These are phyloP conservation scores for Pogona vitticeps DNA, from an alignment of 2,113 vertebrate genomes.

Conservation along the genomic window DNA sequence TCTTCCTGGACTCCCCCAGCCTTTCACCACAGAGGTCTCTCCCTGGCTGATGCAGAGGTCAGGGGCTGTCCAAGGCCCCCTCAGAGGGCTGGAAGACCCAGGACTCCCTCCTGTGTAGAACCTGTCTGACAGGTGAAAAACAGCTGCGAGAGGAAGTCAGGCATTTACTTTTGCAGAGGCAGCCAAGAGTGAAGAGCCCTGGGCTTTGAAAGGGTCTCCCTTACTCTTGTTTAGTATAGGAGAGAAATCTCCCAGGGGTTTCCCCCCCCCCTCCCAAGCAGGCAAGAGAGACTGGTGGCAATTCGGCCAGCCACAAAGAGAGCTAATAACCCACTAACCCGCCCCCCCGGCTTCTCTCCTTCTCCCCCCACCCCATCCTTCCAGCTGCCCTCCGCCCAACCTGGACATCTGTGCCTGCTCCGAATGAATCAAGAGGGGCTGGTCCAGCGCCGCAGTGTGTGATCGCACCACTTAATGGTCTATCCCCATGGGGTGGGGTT, in stretches of 20 bases:
- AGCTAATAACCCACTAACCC: not conserved
- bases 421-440: not conserved
- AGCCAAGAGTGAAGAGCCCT: not conserved
- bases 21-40: not conserved
- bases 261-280: not conserved
- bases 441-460: not conserved
- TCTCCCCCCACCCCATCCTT: no score
- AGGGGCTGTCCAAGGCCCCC: not conserved
- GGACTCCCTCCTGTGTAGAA: no score
- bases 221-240: not conserved
- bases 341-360: not conserved
- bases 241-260: not conserved
- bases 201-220: no score
- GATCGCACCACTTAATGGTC: not conserved
- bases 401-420: slow-evolving; percentile 44
- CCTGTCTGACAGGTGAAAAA: not conserved
- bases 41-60: no score
- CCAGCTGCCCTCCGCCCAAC: no score
- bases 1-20: accelerated
- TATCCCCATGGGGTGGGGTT: not conserved
- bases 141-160: not conserved
- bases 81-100: not conserved
- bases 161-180: not conserved
- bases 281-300: not conserved
- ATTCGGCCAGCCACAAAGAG: slow-evolving; percentile 4